Evolutionary conservation across 2,113 vertebrate genomes (phyloP).

Genomic region (Geococcyx californianus): DNA sequence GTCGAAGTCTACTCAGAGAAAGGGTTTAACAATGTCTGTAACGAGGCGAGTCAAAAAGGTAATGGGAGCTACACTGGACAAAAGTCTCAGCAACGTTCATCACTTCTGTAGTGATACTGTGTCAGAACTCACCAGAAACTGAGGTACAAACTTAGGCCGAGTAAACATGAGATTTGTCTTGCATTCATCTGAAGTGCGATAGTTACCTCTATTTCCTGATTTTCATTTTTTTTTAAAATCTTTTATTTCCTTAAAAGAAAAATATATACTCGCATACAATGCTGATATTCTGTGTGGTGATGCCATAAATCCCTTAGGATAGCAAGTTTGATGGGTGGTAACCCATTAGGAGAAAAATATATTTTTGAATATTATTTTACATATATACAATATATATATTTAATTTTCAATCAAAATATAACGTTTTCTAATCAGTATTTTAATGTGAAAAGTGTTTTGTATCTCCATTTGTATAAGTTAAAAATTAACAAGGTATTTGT

Average conservation of each 20-base stretch:
- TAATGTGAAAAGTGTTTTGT: neutral
- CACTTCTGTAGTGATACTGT: neutral
- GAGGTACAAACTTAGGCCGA: constrained; percentile 24
- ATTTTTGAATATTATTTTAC: constrained; percentile 56
- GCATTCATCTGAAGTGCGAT: neutral
- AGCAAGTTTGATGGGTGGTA: constrained; percentile 36
- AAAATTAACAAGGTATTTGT: constrained; percentile 38
- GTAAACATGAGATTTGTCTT: constrained; percentile 29
- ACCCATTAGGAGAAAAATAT: constrained; percentile 62
- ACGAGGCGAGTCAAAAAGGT: neutral
- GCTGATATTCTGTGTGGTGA: constrained; percentile 37
- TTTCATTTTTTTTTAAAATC: neutral
- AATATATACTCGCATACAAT: constrained; percentile 53
- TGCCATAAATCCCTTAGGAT: constrained; percentile 41
- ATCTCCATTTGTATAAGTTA: constrained; percentile 39
- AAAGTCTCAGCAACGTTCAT: neutral
- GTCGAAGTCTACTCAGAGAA: neutral
- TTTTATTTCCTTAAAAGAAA: constrained; percentile 53
- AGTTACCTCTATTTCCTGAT: neutral
- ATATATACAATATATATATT: constrained; percentile 55
- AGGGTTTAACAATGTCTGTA: neutral
- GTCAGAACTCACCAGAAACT: constrained; percentile 19
- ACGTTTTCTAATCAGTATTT: neutral
- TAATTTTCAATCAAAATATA: constrained; percentile 54
- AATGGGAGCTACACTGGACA: neutral